A percentile compares a stretch with the other conserved stretches of the same genome.
phyloP scores from a whole-genome alignment of 2,113 vertebrate genomes.

The Mohoua ochrocephala region DNA sequence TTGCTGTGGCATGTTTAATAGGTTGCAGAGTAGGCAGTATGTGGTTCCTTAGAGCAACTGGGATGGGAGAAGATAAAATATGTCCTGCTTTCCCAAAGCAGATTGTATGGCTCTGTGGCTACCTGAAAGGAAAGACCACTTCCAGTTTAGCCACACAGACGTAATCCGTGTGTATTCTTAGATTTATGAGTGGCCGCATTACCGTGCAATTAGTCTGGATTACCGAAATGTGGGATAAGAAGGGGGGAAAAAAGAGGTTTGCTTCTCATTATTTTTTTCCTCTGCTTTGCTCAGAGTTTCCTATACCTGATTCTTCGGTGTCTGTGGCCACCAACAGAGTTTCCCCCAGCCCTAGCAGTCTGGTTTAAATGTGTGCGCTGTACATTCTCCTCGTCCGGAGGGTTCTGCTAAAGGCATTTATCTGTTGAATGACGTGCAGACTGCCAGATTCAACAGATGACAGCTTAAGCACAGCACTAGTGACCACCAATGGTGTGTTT shows the following conservation, averaged over 20 bases:
- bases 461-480: slow-evolving; percentile 35
- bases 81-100: slow-evolving; percentile 41
- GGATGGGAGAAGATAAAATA: slow-evolving; percentile 57
- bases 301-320: slow-evolving; percentile 63
- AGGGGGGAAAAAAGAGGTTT: not conserved
- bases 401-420: slow-evolving; percentile 78
- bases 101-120: slow-evolving; percentile 35
- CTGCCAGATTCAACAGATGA: slow-evolving; percentile 72
- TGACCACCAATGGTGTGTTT: slow-evolving; percentile 23
- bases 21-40: not conserved
- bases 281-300: slow-evolving; percentile 64
- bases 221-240: not conserved
- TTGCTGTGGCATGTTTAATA: slow-evolving; percentile 19
- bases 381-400: slow-evolving; percentile 58
- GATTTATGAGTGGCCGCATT: slow-evolving; percentile 46
- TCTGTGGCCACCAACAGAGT: slow-evolving; percentile 76
- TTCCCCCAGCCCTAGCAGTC: slow-evolving; percentile 18
- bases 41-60: not conserved
- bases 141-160: slow-evolving; percentile 24
- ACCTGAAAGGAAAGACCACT: slow-evolving; percentile 55
- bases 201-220: slow-evolving; percentile 9
- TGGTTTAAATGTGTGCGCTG: slow-evolving; percentile 47
- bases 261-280: not conserved
- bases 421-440: slow-evolving; percentile 57
- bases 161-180: slow-evolving; percentile 39